Base-by-base conservation (phyloP, 2,797 vertebrate genomes). In the Ficedula albicollis region DNA sequence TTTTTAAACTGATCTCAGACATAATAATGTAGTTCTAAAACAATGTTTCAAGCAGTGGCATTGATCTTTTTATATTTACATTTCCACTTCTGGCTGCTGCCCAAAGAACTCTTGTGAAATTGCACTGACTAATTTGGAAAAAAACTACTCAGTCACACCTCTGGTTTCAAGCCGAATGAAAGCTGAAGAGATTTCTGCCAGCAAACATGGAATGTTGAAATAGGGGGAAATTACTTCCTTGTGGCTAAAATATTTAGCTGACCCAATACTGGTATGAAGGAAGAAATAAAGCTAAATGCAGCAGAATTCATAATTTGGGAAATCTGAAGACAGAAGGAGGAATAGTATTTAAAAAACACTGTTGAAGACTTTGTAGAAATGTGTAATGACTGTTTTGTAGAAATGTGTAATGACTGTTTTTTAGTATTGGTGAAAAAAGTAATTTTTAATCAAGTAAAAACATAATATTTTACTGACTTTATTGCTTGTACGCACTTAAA, bases 91-190 rank as follows among this genome's bases (percentile, higher is more conserved):
- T 62, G 48, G 63, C 26, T 5, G 56, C 44, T 72, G 52, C 22
- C 34, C 69, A 68, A 91, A 36, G 29, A 72, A 32, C 34, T 90
- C 46, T 90, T 94, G 54, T 60, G 82, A 96, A 97, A 94, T 59
- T 82, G 19, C 23, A 52, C 23, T n/a, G 18, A 27, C 30, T 75
- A 74, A 84, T 25, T 21, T 67, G 43, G 52, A 92, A 84, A 17
- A 81, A 56, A 90, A 68, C 15, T 74, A 39, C 44, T 41, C 38
- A 60, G 25, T 56, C 38, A 51, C 64, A 46, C 41, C 43, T 91
- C n/a, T 38, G 49, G 23, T 58, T 91, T 93, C 46, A 87, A 84
- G 88, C 52, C 59, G 90, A 63, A 21, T 66, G 80, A 96, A 93
- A 92, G 29, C 4, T 34, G 48, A 76, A 59, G 32, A 34, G 59